Evolutionary conservation across 2,888 invertebrate genomes (phyloP), one percentile per base, ranked within the genome.

Genomic region (Ophion ellenae): DNA sequence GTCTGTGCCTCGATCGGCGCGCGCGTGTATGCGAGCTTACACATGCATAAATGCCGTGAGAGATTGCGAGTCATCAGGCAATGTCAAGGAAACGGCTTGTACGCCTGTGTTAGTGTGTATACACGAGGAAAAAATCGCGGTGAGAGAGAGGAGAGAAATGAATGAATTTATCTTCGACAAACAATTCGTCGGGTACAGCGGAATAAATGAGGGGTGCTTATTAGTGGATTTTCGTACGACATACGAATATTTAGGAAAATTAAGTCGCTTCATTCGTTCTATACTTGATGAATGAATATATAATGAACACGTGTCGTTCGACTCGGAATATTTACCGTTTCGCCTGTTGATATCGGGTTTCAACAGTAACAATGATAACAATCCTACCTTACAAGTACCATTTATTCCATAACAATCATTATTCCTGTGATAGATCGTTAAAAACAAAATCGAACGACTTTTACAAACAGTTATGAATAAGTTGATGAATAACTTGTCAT

Each of bases 51-150:
- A 82, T 57, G 71, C 74, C 74, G 63, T 45, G 64, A 77, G 77
- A 77, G 80, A 73, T 69, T 57, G 63, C 73, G 40, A 77, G 59
- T 61, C 76, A 73, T 59, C 77, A 83, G 77, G 80, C 85, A 86
- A 84, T 87, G 86, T 87, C 84, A 88, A 86, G 84, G 86, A 86
- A 86, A 70, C 78, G 9, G 63, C 24, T 20, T 79, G 57, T n/a
- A 32, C 32, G 32, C 76, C 64, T 77, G 57, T 1, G 24, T 24
- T 17, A 17, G 32, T n/a, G 10, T 24, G 3, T 20, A 47, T 36
- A 3, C n/a, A 24, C 7, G n/a, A 17, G 14, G 17, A 53, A 40
- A 73, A 74, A 74, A 61, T n/a, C 14, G 9, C 36, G 79, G n/a
- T 4, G 45, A 24, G 61, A 47, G 61, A 32, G 4, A 24, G 11